These are phyloP conservation scores for Trachelus iudaicus DNA, from an alignment of 2,888 invertebrate species.

Conservation along the genomic window DNA sequence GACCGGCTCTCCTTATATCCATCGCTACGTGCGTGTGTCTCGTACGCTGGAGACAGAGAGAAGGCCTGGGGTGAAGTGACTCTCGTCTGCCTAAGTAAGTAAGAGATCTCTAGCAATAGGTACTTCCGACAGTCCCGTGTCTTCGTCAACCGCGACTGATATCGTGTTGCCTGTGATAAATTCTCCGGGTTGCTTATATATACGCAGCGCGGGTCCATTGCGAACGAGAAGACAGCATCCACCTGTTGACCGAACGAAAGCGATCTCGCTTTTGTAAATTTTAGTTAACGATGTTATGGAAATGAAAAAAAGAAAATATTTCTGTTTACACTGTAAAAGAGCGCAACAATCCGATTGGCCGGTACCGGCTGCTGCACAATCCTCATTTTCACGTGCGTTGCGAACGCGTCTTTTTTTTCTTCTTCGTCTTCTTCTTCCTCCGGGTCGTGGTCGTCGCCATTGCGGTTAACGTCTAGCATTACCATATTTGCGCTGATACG, in stretches of 20 bases:
- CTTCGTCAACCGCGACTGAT: background rate
- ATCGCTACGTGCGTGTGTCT: background rate
- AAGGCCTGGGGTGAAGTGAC: background rate
- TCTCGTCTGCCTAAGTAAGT: background rate
- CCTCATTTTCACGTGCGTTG: background rate
- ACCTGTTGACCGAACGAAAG: background rate
- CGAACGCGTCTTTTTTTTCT: background rate
- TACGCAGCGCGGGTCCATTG: background rate
- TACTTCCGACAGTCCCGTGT: background rate
- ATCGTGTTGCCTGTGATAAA: background rate
- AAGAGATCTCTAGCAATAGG: background rate
- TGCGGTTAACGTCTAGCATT: slow-evolving; percentile 33
- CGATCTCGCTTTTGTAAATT: background rate
- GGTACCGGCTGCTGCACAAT: background rate
- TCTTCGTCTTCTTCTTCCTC: background rate
- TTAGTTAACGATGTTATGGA: background rate
- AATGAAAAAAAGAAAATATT: background rate
- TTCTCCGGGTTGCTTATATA: background rate
- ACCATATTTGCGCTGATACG: slow-evolving; percentile 60
- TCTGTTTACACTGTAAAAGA: background rate
- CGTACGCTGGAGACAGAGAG: background rate
- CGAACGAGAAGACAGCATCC: background rate
- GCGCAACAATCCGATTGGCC: background rate
- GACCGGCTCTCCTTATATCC: slow-evolving; percentile 4
- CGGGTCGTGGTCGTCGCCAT: background rate